Conservation (phyloP, 2,888 invertebrate species). For the Nineta flava region DNA sequence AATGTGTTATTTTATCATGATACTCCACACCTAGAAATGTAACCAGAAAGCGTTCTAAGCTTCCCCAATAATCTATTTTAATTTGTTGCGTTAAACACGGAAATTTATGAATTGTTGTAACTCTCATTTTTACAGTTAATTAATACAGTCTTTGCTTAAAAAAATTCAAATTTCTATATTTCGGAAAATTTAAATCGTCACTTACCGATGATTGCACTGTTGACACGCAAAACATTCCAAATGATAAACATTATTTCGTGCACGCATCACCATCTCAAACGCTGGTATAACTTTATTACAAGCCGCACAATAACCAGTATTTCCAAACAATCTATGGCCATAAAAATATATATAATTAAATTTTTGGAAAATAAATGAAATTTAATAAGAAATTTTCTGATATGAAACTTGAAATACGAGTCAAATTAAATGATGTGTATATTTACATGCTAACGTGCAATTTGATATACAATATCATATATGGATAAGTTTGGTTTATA, state of each 20-base stretch:
- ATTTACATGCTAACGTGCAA: neutral
- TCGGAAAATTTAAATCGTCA: slow-evolving; percentile 4
- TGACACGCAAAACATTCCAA: slow-evolving; percentile 90
- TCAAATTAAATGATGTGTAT: neutral
- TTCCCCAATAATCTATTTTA: too few relatives aligned
- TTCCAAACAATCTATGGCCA: slow-evolving; percentile 66
- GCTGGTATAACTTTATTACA: slow-evolving; percentile 88
- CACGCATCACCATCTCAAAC: slow-evolving; percentile 92
- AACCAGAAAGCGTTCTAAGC: too few relatives aligned
- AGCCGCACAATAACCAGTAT: slow-evolving; percentile 79
- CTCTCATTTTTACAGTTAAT: too few relatives aligned
- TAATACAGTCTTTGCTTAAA: too few relatives aligned
- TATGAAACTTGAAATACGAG: too few relatives aligned
- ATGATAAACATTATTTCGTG: slow-evolving; percentile 83
- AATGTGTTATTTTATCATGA: too few relatives aligned
- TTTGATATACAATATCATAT: neutral
- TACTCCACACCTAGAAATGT: too few relatives aligned
- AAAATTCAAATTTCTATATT: neutral
- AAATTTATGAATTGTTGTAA: too few relatives aligned
- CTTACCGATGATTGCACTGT: slow-evolving; percentile 84
- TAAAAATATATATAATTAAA: neutral
- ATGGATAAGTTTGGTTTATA: too few relatives aligned
- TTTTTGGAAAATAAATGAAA: too few relatives aligned
- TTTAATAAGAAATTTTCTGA: too few relatives aligned
- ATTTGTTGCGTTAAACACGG: too few relatives aligned